phyloP scores from a whole-genome alignment of 2,797 vertebrate genomes.

The Arrhamphus sclerolepis region DNA sequence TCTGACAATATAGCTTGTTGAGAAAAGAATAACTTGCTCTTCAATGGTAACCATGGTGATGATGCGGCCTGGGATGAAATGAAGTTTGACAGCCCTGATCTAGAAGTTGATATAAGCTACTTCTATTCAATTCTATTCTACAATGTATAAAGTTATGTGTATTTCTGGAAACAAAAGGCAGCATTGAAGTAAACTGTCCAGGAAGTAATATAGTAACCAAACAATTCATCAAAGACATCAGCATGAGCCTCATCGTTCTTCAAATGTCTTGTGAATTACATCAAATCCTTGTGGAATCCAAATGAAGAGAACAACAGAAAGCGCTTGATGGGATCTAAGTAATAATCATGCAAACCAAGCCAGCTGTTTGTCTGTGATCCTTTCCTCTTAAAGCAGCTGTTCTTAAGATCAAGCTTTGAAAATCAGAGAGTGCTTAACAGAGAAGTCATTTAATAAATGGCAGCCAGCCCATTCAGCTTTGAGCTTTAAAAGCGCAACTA shows the following conservation, averaged over 20 bases:
- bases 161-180: background rate
- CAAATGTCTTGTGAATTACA: background rate
- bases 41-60: too few relatives aligned
- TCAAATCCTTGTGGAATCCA: background rate
- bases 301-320: background rate
- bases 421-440: background rate
- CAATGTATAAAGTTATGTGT: background rate
- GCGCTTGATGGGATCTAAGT: background rate
- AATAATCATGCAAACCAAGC: background rate
- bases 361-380: background rate
- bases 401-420: slow-evolving; percentile 12
- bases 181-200: background rate
- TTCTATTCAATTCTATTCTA: background rate
- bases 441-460: slow-evolving; percentile 7
- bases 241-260: background rate
- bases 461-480: slow-evolving; percentile 8
- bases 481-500: background rate
- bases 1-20: too few relatives aligned
- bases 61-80: too few relatives aligned
- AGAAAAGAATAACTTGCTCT: too few relatives aligned
- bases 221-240: background rate
- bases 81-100: too few relatives aligned
- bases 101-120: too few relatives aligned
- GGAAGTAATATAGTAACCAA: too few relatives aligned
- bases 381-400: slow-evolving; percentile 7